These are phyloP conservation scores for Lophotis ruficrista DNA, from an alignment of 2,113 vertebrate genomes.

Conservation along the genomic window DNA sequence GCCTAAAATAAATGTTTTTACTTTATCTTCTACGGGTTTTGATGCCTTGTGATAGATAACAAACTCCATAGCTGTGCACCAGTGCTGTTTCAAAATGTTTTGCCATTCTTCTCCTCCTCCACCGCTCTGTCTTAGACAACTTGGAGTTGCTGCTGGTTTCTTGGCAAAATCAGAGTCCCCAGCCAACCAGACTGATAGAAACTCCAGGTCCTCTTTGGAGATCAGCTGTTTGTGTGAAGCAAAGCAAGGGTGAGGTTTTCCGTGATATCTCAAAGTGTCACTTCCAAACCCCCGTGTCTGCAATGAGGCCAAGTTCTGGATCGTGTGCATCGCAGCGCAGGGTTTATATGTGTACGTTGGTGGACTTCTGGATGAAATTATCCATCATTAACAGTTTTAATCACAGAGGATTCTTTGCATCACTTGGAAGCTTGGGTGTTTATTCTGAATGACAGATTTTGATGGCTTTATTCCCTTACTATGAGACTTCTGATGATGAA, in stretches of 20 bases:
- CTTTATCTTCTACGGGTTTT: not conserved
- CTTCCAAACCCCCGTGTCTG: not conserved
- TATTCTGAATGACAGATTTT: not conserved
- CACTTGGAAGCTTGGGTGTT: not conserved
- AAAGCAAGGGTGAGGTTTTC: not conserved
- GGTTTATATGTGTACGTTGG: not conserved
- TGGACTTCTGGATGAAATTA: not conserved
- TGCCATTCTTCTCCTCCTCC: not conserved
- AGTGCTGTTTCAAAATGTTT: not conserved
- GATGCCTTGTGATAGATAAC: not conserved
- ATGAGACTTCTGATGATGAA: not conserved
- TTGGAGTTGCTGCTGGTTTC: not conserved
- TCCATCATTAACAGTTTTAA: not conserved
- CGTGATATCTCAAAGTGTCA: accelerated
- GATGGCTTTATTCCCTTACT: not conserved
- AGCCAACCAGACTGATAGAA: not conserved
- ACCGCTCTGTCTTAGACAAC: accelerated
- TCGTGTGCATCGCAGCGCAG: accelerated
- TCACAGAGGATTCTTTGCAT: not conserved
- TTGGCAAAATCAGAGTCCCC: not conserved
- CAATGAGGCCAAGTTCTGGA: not conserved
- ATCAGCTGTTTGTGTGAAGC: not conserved
- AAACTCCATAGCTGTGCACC: not conserved
- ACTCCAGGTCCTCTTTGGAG: not conserved
- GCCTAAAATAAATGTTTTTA: conserved; percentile 42